Conservation (phyloP, 2,888 invertebrate species). For the Malacosoma neustria region DNA sequence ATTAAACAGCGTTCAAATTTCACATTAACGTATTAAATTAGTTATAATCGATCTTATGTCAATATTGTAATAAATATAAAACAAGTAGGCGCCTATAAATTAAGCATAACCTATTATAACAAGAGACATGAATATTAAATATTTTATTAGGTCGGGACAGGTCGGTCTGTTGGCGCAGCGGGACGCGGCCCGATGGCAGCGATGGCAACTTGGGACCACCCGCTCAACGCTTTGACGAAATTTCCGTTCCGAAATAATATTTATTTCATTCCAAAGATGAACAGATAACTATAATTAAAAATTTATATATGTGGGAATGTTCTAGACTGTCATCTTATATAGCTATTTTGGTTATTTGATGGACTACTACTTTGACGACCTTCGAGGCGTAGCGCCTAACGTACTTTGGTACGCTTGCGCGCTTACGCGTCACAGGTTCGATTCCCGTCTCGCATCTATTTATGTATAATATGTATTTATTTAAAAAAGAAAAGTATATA, state of each 20-base stretch:
- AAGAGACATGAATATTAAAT: conserved; percentile 16
- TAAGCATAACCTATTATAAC: conserved; percentile 17
- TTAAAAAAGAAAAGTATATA: too few relatives aligned
- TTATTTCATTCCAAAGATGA: background rate
- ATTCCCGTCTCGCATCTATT: too few relatives aligned
- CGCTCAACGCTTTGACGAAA: background rate
- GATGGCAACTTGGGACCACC: background rate
- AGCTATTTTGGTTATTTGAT: too few relatives aligned
- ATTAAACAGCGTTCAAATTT: too few relatives aligned
- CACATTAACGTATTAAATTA: too few relatives aligned
- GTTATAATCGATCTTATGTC: too few relatives aligned
- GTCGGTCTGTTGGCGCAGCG: conserved; percentile 42
- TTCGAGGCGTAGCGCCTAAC: too few relatives aligned
- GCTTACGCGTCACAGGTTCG: too few relatives aligned
- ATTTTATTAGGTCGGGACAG: conserved; percentile 30
- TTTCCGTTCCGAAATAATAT: background rate
- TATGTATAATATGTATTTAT: too few relatives aligned
- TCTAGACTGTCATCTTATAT: background rate
- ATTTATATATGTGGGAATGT: background rate
- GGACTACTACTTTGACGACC: too few relatives aligned
- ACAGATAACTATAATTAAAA: background rate
- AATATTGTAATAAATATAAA: too few relatives aligned
- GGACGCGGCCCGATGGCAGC: conserved; percentile 20
- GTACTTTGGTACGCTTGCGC: too few relatives aligned
- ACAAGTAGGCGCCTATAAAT: conserved; percentile 9